Evolutionary conservation across 2,797 vertebrate genomes (phyloP).

Genomic region (Psittacula echo): DNA sequence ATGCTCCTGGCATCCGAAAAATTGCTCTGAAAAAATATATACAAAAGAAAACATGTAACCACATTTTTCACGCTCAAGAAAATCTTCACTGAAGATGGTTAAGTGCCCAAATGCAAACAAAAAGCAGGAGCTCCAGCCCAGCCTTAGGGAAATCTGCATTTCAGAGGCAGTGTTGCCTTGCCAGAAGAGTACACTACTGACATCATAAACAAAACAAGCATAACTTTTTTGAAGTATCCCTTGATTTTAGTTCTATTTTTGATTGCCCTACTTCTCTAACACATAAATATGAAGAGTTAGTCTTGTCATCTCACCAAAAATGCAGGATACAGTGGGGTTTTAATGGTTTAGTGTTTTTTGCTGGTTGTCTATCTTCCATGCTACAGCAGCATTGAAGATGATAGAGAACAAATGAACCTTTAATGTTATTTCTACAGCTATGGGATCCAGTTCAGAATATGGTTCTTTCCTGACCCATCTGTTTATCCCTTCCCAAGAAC

Average conservation of each 20-base stretch:
- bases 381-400: background rate
- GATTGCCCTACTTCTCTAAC: background rate
- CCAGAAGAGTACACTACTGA: background rate
- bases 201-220: background rate
- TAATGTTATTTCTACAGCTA: background rate
- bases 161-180: background rate
- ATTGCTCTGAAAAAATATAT: background rate
- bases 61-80: conserved; percentile 15
- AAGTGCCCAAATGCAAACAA: background rate
- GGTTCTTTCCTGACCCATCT: background rate
- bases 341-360: background rate
- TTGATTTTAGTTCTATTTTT: background rate
- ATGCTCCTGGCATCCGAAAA: conserved; percentile 23
- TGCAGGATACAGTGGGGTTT: background rate
- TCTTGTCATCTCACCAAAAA: background rate
- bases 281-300: background rate
- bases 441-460: background rate
- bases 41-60: conserved; percentile 1
- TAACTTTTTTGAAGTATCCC: background rate
- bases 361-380: background rate
- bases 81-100: background rate
- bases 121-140: background rate
- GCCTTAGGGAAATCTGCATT: background rate
- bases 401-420: background rate
- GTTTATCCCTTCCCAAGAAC: background rate